These are phyloP conservation scores for Schizotus pectinicornis DNA, from an alignment of 2,888 invertebrate genomes.

Conservation along the genomic window DNA sequence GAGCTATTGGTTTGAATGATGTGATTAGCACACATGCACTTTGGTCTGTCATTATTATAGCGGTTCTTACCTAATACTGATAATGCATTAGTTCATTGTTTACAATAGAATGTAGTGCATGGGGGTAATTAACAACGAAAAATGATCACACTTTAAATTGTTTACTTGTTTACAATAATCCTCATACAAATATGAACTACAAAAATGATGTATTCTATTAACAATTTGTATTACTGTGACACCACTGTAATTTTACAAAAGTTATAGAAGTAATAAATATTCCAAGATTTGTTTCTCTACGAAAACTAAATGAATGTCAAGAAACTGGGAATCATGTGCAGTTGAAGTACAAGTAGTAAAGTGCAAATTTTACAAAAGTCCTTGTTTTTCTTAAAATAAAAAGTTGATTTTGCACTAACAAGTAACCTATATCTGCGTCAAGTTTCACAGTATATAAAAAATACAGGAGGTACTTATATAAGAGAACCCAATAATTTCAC, in stretches of 20 bases:
- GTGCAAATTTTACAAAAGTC: not conserved
- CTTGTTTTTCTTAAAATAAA: not conserved
- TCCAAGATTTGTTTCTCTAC: constrained; percentile 20
- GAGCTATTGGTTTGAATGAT: too few relatives aligned
- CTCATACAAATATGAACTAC: constrained; percentile 45
- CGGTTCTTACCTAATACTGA: not conserved
- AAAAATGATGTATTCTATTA: constrained; percentile 36
- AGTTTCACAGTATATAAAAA: not conserved
- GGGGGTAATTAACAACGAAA: not conserved
- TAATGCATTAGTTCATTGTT: too few relatives aligned
- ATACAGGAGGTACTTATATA: constrained; percentile 3
- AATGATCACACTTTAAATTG: constrained; percentile 7
- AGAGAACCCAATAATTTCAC: constrained; percentile 2
- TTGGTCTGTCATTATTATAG: not conserved
- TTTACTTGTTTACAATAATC: constrained; percentile 39
- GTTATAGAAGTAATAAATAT: constrained; percentile 17
- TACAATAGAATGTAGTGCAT: too few relatives aligned
- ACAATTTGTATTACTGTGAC: constrained; percentile 21
- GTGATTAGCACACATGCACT: too few relatives aligned
- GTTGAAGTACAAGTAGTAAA: not conserved
- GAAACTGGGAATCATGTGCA: not conserved
- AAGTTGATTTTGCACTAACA: too few relatives aligned
- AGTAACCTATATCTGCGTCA: too few relatives aligned
- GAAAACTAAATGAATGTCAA: constrained; percentile 14
- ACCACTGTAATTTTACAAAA: constrained; percentile 34